Evolutionary conservation across 2,113 vertebrate genomes (phyloP).

Genomic region (Cichladusa arquata): DNA sequence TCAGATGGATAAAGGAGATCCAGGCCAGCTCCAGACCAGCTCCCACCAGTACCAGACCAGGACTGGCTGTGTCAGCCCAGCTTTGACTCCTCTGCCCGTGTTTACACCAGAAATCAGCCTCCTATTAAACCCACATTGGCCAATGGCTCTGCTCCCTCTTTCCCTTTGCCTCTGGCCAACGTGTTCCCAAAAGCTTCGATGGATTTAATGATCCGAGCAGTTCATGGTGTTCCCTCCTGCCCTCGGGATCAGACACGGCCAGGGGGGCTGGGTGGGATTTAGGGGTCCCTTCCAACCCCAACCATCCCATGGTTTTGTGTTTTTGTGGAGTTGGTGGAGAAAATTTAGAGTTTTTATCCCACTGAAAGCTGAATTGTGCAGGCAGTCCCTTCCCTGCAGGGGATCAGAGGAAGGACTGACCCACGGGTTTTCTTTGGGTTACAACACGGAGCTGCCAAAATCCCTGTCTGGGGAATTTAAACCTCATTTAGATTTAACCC

Average conservation of each 20-base stretch:
- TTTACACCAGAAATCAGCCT: neutral
- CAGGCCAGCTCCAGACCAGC: neutral
- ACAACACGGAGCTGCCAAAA: rapidly evolving
- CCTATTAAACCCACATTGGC: neutral
- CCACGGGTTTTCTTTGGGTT: rapidly evolving
- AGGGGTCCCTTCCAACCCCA: neutral
- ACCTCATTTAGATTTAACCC: neutral
- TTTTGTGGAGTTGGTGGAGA: neutral
- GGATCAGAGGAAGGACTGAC: neutral
- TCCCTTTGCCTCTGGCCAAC: neutral
- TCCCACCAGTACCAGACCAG: neutral
- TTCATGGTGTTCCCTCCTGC: neutral
- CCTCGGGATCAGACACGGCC: neutral
- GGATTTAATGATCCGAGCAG: neutral
- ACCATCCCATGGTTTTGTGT: neutral
- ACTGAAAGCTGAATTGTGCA: neutral
- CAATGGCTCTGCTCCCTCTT: neutral
- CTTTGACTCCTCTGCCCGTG: neutral
- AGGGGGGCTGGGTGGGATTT: neutral
- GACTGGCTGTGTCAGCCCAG: neutral
- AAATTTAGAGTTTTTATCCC: rapidly evolving
- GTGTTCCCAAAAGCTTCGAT: neutral
- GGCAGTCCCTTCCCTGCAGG: neutral
- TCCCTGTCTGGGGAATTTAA: neutral
- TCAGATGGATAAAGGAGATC: neutral